phyloP scores from a whole-genome alignment of 2,797 vertebrate species.

The Remorina albescens region DNA sequence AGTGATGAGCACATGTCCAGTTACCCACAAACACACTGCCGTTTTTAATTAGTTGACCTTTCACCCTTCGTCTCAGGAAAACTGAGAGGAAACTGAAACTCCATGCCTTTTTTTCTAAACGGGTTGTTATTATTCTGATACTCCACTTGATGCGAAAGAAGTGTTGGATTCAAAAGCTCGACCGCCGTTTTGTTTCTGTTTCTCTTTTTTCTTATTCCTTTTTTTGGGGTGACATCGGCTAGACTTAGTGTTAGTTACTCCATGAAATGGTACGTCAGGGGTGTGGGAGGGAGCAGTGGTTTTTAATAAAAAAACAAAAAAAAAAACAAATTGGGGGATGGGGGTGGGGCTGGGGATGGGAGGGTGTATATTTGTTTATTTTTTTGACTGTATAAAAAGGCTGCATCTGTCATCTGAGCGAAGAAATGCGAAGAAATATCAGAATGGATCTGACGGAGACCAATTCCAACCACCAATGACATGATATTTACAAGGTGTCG shows the following conservation, averaged over 20 bases:
- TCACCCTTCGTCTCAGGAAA: slow-evolving; percentile 80
- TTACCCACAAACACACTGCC: slow-evolving; percentile 82
- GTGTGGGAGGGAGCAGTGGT: slow-evolving; percentile 37
- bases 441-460: slow-evolving; percentile 67
- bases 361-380: slow-evolving; percentile 39
- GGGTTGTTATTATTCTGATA: slow-evolving; percentile 72
- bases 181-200: slow-evolving; percentile 35
- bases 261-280: slow-evolving; percentile 49
- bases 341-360: too few species aligned
- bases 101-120: slow-evolving; percentile 83
- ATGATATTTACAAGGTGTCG: slow-evolving; percentile 75
- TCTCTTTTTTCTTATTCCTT: neutral
- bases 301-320: slow-evolving; percentile 34
- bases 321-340: neutral
- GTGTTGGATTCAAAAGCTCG: slow-evolving; percentile 46
- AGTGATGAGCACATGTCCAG: slow-evolving; percentile 77
- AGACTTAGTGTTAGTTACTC: slow-evolving; percentile 45
- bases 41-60: slow-evolving; percentile 78
- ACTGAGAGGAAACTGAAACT: slow-evolving; percentile 80
- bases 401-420: slow-evolving; percentile 50
- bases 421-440: slow-evolving; percentile 61
- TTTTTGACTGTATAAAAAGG: slow-evolving; percentile 48
- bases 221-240: slow-evolving; percentile 40
- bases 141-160: slow-evolving; percentile 54
- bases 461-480: slow-evolving; percentile 71